phyloP scores from a whole-genome alignment of 2,113 vertebrate genomes.

The Elephantulus edwardii region DNA sequence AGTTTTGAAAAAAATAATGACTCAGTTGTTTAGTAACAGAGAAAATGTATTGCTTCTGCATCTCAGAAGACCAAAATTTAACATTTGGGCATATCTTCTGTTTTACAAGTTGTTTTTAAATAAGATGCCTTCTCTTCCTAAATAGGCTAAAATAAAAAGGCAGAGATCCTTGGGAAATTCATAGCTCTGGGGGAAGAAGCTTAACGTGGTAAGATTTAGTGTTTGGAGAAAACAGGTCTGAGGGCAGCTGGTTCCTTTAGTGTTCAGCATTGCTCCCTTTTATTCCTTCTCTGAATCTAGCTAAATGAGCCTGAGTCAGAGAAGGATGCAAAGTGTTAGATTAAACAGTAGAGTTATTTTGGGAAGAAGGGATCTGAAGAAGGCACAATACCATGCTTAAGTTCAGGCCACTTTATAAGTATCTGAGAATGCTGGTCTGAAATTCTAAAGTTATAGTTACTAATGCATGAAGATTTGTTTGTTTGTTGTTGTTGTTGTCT shows the following conservation, averaged over 20 bases:
- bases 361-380: not conserved
- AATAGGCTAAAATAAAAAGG: no score
- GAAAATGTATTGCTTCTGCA: constrained; percentile 7
- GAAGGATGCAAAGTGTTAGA: constrained; percentile 22
- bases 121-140: no score
- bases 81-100: not conserved
- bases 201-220: no score
- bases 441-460: constrained; percentile 32
- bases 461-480: constrained; percentile 58
- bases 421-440: constrained; percentile 29
- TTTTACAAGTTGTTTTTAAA: not conserved
- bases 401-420: constrained; percentile 33
- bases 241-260: not conserved
- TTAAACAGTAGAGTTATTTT: constrained; percentile 5
- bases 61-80: constrained; percentile 18
- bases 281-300: not conserved
- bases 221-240: constrained; percentile 23
- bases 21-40: not conserved
- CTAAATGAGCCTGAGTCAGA: constrained; percentile 43
- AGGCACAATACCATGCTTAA: not conserved
- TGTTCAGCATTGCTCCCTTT: not conserved
- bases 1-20: constrained; percentile 33
- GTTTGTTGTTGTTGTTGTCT: no score
- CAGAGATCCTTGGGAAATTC: no score
- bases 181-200: no score